phyloP scores from a whole-genome alignment of 2,888 invertebrate genomes.

The Tipula confusa region DNA sequence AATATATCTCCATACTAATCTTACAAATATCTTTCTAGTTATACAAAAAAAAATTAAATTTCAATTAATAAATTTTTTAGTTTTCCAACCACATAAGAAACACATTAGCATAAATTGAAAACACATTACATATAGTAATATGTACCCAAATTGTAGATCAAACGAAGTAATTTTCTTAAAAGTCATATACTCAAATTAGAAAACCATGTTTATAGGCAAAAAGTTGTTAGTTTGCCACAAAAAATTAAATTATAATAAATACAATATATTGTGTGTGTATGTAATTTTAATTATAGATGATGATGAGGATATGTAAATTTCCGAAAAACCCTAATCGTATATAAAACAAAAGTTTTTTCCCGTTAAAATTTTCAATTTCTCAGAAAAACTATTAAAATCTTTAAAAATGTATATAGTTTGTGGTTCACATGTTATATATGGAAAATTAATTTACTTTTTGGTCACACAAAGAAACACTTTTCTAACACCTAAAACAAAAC shows the following conservation, averaged over 20 bases:
- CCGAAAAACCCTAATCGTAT: neutral
- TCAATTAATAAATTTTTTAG: neutral
- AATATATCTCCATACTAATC: too few species aligned
- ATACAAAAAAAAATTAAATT: neutral
- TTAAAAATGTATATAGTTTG: neutral
- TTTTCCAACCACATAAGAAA: neutral
- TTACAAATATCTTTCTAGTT: neutral
- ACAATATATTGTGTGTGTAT: neutral
- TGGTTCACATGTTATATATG: neutral
- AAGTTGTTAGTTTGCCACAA: neutral
- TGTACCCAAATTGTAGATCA: neutral
- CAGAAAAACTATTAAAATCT: neutral
- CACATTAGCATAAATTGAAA: constrained; percentile 20
- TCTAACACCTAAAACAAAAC: neutral
- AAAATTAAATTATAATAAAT: neutral
- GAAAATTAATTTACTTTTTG: constrained; percentile 5
- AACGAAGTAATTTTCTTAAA: neutral
- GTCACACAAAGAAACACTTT: constrained; percentile 20
- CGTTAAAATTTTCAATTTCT: neutral
- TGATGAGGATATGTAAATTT: constrained; percentile 16
- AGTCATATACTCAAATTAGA: neutral
- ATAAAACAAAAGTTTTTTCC: neutral
- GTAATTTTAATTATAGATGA: constrained; percentile 14
- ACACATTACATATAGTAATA: neutral
- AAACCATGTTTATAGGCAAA: neutral